Base-by-base conservation (phyloP, 1,140 invertebrate genomes). In the Anastrepha ludens region DNA sequence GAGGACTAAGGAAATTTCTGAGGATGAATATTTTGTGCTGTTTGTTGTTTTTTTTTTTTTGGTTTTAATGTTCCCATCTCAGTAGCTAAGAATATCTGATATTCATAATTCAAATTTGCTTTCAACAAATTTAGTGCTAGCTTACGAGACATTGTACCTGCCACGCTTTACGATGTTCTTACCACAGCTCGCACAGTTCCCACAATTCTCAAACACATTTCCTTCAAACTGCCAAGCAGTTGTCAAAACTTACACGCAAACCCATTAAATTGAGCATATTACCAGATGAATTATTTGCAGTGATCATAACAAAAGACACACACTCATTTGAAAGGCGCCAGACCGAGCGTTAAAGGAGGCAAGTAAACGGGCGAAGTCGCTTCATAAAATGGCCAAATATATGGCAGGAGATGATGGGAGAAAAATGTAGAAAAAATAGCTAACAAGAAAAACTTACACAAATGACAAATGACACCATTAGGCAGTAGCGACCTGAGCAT, bases 391-490 rank as follows among this genome's bases (percentile, higher is more conserved):
- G 3, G 47, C 0, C 64, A 39, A 20, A 67, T 5, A 20, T 3
- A 20, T 13, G 3, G 29, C 1, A 0, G 29, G 64, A 17, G 29
- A 67, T 6, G 29, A 67, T 29, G 29, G 29, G 29, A 55, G 55
- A 55, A 81, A 81, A 58, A 13, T 11, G 47, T 55, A n/a, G 17
- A 55, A 47, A 55, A n/a, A 55, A 55, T 81, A 29, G 47, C 74
- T 81, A 50, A 81, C 74, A 50, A 58, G 74, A 81, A 58, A 50
- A 58, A 81, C 47, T 55, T 41, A 29, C 74, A 81, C 47, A 47
- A 81, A 81, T 81, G 74, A 81, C 74, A 81, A 81, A 81, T 81
- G 74, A 81, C 20, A 55, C 74, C 74, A 81, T 81, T 81, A 81
- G 50, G 74, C 74, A 9, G n/a, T 41, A 47, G 70, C 44, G 44